Evolutionary conservation across 2,888 invertebrate species (phyloP), one percentile per base, ranked within the genome.

Genomic region (Xylocampa areola): DNA sequence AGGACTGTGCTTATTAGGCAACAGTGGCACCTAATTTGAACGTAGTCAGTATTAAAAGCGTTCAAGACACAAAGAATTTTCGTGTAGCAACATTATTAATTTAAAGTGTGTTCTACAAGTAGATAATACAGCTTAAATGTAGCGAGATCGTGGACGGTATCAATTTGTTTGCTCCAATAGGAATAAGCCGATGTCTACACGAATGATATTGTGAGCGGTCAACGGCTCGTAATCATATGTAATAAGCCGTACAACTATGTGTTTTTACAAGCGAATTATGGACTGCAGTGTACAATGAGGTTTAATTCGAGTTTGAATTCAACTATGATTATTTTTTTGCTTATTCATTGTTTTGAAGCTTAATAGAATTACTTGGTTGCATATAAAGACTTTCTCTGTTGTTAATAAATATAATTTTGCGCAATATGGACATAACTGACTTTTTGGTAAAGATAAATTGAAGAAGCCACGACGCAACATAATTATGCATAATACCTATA

Each of bases 141-240:
- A 52, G 29, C 19, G 39, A 45, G 61, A 69, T 50, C 33, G 59
- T 66, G 61, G 65, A 55, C 51, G 54, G 65, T 71, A 77, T 75
- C 72, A 75, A 77, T 76, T 69, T 71, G 71, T 73, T 75, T 69
- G 73, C 54, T 72, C 65, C 62, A 69, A 73, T 69, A 66, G 57
- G 40, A 63, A 68, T 65, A 60, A 71, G 45, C 40, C 45, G 19
- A 25, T 44, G 54, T 52, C 72, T 67, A 65, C 70, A 65, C 62
- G 65, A 71, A 78, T 77, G 65, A 73, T 76, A 79, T 75, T 78
- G 79, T 77, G 75, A 73, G 65, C 72, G 81, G 85, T 87, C 85
- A 85, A 79, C 77, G 80, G 76, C 81, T 71, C 70, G 76, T 87
- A 82, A 87, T 84, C 76, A 84, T 75, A 72, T 71, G 70, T 79